These are phyloP conservation scores for Andrena trimmerana DNA, from an alignment of 2,888 invertebrate species.

Conservation along the genomic window DNA sequence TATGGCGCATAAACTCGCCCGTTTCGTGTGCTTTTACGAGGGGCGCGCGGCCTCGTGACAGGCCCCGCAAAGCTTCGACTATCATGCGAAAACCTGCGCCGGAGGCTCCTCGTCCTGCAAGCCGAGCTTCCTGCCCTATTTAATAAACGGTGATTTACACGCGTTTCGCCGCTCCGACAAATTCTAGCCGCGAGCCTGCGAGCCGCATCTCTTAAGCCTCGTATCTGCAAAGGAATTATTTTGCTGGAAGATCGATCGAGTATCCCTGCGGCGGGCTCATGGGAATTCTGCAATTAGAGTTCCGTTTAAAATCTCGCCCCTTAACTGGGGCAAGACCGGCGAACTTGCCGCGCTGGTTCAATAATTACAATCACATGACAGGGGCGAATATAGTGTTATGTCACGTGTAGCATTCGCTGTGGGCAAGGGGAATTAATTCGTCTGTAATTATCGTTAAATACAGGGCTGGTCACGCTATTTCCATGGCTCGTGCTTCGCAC, in stretches of 20 bases:
- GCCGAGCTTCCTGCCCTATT: constrained; percentile 74
- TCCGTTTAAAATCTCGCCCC: no score
- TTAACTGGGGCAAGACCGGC: no score
- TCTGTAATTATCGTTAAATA: no score
- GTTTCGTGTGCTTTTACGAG: constrained; percentile 72
- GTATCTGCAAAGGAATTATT: not conserved
- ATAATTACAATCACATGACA: no score
- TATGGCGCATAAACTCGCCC: constrained; percentile 82
- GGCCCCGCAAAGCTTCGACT: constrained; percentile 63
- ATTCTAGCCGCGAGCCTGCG: constrained; percentile 48
- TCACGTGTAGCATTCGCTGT: no score
- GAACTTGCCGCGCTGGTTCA: no score
- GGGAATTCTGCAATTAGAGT: not conserved
- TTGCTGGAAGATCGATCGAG: not conserved
- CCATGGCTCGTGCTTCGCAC: no score
- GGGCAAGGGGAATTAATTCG: no score
- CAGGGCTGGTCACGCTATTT: no score
- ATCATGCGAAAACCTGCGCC: constrained; percentile 59
- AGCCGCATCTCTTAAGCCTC: not conserved
- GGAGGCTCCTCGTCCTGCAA: constrained; percentile 62
- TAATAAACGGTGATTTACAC: constrained; percentile 77
- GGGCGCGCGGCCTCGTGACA: constrained; percentile 73
- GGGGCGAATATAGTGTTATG: no score
- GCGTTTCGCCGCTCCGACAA: constrained; percentile 81
- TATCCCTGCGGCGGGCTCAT: not conserved